Percentiles rank a stretch among this genome's conserved stretches.
These are phyloP conservation scores for Panurus biarmicus DNA, from an alignment of 2,113 vertebrate species.

Conservation along the genomic window DNA sequence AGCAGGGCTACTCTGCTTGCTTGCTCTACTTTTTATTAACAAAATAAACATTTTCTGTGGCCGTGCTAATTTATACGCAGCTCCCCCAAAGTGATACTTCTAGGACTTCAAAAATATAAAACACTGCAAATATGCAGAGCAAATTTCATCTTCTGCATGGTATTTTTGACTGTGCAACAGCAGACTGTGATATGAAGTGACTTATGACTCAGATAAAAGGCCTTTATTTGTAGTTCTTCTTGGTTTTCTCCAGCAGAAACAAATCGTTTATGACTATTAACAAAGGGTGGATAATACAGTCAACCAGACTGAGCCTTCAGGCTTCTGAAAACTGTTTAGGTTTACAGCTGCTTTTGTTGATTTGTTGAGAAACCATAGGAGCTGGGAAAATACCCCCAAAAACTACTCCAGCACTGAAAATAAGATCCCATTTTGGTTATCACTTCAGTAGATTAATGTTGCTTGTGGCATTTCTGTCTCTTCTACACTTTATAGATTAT, in stretches of 20 bases:
- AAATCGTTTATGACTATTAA: slow-evolving; percentile 26
- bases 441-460: slow-evolving; percentile 16
- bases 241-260: neutral
- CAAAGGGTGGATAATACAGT: neutral
- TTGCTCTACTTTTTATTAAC: neutral
- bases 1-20: neutral
- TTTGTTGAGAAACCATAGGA: neutral
- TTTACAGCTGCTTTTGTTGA: neutral
- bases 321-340: neutral
- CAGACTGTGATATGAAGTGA: neutral
- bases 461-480: slow-evolving; percentile 10
- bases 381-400: neutral
- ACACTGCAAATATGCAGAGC: neutral
- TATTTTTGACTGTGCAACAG: neutral
- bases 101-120: neutral
- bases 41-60: neutral
- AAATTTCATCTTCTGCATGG: neutral
- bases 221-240: neutral
- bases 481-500: slow-evolving; percentile 1
- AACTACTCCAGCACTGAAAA: neutral
- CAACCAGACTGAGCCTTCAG: neutral
- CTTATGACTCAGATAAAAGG: neutral
- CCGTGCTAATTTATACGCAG: neutral
- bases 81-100: neutral
- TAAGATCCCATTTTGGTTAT: neutral